These are phyloP conservation scores for Empidonax traillii DNA, from an alignment of 2,113 vertebrate genomes.

Conservation along the genomic window DNA sequence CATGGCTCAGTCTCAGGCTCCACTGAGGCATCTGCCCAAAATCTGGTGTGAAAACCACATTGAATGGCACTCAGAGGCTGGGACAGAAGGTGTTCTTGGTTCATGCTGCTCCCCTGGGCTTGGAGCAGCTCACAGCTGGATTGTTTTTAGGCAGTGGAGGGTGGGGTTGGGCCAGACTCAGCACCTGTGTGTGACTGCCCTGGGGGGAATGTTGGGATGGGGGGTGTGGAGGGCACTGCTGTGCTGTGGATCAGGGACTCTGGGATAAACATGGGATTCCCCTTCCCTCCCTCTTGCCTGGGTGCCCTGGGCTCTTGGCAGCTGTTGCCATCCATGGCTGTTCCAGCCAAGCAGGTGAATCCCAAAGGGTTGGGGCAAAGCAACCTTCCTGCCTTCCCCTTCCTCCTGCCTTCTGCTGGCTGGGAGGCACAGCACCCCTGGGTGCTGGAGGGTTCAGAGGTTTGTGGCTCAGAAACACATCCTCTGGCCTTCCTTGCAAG, in stretches of 20 bases:
- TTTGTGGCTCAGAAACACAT: accelerated
- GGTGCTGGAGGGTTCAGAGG: accelerated
- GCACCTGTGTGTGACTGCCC: background rate
- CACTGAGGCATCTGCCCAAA: too few species aligned
- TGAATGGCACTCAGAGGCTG: background rate
- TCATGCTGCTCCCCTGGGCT: accelerated
- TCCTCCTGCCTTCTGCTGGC: too few species aligned
- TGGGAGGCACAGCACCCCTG: background rate
- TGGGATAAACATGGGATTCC: background rate
- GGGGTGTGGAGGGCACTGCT: background rate
- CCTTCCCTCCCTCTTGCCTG: accelerated
- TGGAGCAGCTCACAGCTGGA: background rate
- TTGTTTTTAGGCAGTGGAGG: background rate
- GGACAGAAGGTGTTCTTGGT: accelerated
- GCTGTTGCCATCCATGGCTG: background rate
- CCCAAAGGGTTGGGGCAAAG: background rate
- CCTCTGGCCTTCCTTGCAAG: background rate
- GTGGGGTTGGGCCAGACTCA: background rate
- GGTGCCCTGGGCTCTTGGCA: background rate
- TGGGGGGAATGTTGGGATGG: background rate
- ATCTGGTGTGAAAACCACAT: background rate
- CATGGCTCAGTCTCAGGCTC: background rate
- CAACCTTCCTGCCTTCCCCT: accelerated
- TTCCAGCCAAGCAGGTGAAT: background rate
- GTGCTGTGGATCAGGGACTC: background rate